Conservation (phyloP, 2,797 vertebrate species). For the Onychomys arenicola region DNA sequence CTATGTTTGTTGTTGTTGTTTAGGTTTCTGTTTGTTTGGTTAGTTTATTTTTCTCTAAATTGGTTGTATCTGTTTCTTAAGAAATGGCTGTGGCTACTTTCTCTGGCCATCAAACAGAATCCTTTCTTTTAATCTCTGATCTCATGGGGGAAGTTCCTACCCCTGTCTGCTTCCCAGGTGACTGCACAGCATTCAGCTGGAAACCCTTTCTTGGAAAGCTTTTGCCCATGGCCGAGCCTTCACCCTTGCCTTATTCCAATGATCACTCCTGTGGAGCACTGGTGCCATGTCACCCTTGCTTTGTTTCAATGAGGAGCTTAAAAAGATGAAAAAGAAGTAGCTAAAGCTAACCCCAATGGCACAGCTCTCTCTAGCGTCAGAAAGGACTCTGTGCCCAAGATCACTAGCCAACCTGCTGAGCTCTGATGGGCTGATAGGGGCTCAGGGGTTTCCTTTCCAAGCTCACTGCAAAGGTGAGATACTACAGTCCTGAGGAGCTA, state of each 20-base stretch:
- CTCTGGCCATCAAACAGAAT: background rate
- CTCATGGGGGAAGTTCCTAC: accelerated
- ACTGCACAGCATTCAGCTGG: background rate
- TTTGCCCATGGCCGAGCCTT: background rate
- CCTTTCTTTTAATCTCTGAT: background rate
- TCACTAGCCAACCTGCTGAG: background rate
- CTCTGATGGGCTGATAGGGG: background rate
- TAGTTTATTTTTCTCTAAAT: background rate
- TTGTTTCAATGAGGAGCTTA: background rate
- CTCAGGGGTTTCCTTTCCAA: background rate
- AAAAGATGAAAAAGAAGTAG: background rate
- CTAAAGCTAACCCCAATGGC: background rate
- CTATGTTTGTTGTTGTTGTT: background rate
- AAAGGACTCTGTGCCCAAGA: background rate
- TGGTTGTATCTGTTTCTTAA: background rate
- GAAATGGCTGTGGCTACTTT: background rate
- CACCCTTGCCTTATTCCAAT: background rate
- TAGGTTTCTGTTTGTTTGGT: background rate
- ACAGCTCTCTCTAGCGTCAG: background rate
- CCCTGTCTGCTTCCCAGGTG: background rate
- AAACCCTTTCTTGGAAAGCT: background rate
- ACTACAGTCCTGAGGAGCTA: background rate
- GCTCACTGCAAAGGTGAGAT: background rate
- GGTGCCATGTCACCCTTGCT: background rate
- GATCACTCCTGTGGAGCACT: background rate